Evolutionary conservation across 2,113 vertebrate genomes (phyloP).

Genomic region (Periophthalmus modestus): DNA sequence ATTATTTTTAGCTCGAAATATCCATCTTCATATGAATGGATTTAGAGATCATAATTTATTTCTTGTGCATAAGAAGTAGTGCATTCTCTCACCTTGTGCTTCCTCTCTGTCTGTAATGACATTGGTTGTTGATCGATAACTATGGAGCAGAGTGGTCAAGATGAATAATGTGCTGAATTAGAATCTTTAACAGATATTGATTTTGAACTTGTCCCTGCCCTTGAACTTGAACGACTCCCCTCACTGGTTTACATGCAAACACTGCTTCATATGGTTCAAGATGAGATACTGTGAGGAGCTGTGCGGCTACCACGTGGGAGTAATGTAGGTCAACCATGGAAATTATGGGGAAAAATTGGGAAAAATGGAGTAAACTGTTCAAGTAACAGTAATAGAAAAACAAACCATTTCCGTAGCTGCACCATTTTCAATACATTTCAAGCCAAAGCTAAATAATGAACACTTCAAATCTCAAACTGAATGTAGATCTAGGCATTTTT

Average conservation of each 20-base stretch:
- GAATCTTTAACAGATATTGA: slow-evolving; percentile 71
- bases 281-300: neutral
- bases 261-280: slow-evolving; percentile 5
- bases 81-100: slow-evolving; percentile 4
- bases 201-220: slow-evolving; percentile 69
- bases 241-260: slow-evolving; percentile 48
- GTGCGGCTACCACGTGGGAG: neutral
- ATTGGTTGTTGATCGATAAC: slow-evolving; percentile 65
- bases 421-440: no score
- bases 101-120: slow-evolving; percentile 58
- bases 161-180: slow-evolving; percentile 71
- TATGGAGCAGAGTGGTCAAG: slow-evolving; percentile 63
- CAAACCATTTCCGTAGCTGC: neutral
- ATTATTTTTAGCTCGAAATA: neutral
- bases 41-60: neutral
- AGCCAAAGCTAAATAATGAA: no score
- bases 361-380: neutral
- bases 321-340: neutral
- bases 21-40: neutral
- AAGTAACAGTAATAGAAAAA: neutral
- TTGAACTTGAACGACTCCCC: slow-evolving; percentile 49
- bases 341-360: neutral
- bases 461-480: no score
- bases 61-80: neutral
- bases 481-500: no score